Base-by-base conservation (phyloP, 1,140 invertebrate species). In the Trachymyrmex cornetzi region DNA sequence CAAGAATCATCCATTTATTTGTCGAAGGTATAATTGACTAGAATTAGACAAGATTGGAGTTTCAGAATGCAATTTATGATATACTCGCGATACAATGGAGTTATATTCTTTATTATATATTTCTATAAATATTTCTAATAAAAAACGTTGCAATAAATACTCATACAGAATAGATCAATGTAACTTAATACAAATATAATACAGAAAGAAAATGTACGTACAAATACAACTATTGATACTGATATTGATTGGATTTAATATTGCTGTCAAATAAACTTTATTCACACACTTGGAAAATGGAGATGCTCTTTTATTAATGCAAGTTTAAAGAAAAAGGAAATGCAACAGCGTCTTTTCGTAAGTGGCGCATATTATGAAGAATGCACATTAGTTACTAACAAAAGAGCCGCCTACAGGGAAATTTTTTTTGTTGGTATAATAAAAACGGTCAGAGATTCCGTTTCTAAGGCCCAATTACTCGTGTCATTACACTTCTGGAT, bases 391-490 rank as follows among this genome's bases (percentile, higher is more conserved):
- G 88, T 91, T 88, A 80, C 75, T 90, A 91, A 88, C 89, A 91
- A 89, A 91, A 91, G 87, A 88, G 79, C 90, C 87, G 89, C 89
- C 72, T 63, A 57, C 77, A 27, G 44, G 19, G 30, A 87, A 48
- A 6, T 84, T 86, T 84, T 86, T 86, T 63, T 85, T 85, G 12
- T 19, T 16, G 67, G 55, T 9, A 55, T 84, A 86, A 91, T 87
- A 90, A 90, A 66, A 77, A 30, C 72, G 5, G 63, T 24, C 87
- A 59, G 82, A 72, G 82, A 91, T 91, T 91, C 90, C 90, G 82
- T 91, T 91, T 91, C 90, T 90, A 91, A 91, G 87, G 90, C 89
- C 90, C 89, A 91, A 91, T 91, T 91, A 91, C 90, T 91, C 79
- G 89, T 91, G 89, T 91, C 90, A 90, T 91, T 91, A 91, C 90